Evolutionary conservation across 1,140 invertebrate genomes (phyloP), one percentile per base, ranked within the genome.

Genomic region (Drosophila pectinifera): DNA sequence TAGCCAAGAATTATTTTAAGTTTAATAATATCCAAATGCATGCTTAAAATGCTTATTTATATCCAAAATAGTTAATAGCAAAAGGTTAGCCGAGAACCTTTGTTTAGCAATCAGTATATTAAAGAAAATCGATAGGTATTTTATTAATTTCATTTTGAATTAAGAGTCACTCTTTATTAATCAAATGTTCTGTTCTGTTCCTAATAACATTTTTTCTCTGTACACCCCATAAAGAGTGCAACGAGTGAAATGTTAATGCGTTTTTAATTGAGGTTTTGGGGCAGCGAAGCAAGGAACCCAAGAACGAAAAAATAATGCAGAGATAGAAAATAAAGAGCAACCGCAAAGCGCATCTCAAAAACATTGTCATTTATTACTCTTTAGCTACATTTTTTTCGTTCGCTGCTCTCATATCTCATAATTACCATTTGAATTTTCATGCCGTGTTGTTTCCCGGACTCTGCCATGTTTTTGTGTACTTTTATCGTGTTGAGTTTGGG

Each of bases 211-310:
- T 53, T 18, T 22, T 14, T 36, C 18, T 53, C 31, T 53, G 49
- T 53, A 53, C 18, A n/a, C 3, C 13, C 20, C 31, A 34, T 26
- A 59, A 69, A 75, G 75, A 89, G 73, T 89, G 84, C 84, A 89
- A 68, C 80, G 80, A 89, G 80, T 80, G 80, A 90, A 89, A 84
- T 89, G 84, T 84, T 91, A 91, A 91, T 91, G 90, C 82, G 90
- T 90, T 91, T 91, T 91, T 91, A 91, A 91, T 91, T 91, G 85
- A 90, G 89, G 90, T 90, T 83, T 91, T 76, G 79, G 84, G 73
- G 62, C 80, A 70, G 69, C 73, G 73, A 88, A 82, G 54, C 82
- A 73, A 77, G 62, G 72, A 77, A 51, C 42, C 13, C 20, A 26
- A 20, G 34, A 86, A 53, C 42, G 14, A 34, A 56, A 31, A 67